phyloP scores from a whole-genome alignment of 1,140 invertebrate species.

The Stenopsyche tienmushanensis region DNA sequence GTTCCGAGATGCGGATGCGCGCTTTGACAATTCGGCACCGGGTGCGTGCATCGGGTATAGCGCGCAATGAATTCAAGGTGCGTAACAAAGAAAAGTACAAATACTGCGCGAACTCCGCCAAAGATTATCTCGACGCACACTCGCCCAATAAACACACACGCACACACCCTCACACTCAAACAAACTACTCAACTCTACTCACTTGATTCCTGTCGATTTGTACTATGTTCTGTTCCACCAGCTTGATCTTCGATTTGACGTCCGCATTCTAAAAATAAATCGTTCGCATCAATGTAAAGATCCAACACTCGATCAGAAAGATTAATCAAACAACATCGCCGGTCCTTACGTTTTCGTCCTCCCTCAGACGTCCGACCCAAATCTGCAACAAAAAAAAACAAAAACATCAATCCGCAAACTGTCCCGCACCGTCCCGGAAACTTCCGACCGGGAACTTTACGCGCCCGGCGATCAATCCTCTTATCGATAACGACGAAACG shows the following conservation, averaged over 20 bases:
- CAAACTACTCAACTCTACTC: conserved; percentile 42
- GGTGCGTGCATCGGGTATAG: too few species aligned
- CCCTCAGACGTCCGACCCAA: conserved; percentile 58
- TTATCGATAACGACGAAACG: conserved; percentile 29
- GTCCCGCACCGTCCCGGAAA: too few species aligned
- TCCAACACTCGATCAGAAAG: background rate
- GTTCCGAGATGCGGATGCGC: too few species aligned
- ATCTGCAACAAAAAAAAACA: conserved; percentile 52
- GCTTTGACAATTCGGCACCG: too few species aligned
- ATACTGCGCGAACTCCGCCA: too few species aligned
- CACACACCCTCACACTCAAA: too few species aligned
- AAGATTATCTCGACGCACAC: background rate
- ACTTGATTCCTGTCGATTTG: conserved; percentile 57
- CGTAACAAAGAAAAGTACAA: too few species aligned
- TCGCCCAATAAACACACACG: background rate
- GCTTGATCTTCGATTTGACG: conserved; percentile 55
- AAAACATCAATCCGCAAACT: conserved; percentile 14
- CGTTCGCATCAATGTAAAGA: too few species aligned
- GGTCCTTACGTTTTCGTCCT: conserved; percentile 61
- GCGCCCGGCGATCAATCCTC: too few species aligned
- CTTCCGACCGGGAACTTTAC: too few species aligned
- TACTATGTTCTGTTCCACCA: conserved; percentile 58
- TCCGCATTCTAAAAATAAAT: conserved; percentile 51
- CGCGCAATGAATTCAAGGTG: too few species aligned
- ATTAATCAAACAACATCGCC: background rate